Evolutionary conservation across 2,113 vertebrate species (phyloP), one percentile per base, ranked within the genome.

Genomic region (Eurystomus gularis): DNA sequence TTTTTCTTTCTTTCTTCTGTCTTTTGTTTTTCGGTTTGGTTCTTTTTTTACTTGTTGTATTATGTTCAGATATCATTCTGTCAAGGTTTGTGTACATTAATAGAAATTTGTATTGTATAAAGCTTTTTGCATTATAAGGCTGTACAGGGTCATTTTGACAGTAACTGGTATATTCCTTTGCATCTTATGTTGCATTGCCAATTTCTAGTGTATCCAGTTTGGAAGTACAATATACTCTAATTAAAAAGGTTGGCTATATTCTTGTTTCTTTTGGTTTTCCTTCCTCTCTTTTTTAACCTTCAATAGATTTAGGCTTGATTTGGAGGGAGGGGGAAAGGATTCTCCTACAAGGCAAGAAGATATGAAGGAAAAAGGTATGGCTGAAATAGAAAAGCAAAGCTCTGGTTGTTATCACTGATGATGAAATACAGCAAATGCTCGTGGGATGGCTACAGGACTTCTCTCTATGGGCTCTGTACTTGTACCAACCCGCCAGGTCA

Each of bases 151-250:
- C 99, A 98, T 99, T 99, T 99, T 99, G 99, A 99, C 98, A 98
- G 98, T 99, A 99, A 99, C 98, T 99, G 99, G 98, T 99, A 99
- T 98, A 98, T 98, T 98, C 97, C 98, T 98, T 98, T 98, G 98
- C 98, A 98, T 99, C 99, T 99, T 99, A 98, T 97, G 98, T 99
- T 99, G 98, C 98, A 98, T 99, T 99, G 99, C 99, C 99, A 98
- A 99, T 99, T 99, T 98, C 99, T 99, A 99, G 99, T 99, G 99
- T 99, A 99, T 99, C 99, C 98, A 98, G 99, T 99, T 99, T 99
- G 99, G 99, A 99, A 99, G 99, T 99, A 99, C 99, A 99, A 99
- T 99, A 99, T 99, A 99, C 99, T 99, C 99, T 98, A 99, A 99
- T 98, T 98, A 98, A 98, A 98, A 98, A 97, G 96, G 97, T 98